Evolutionary conservation across 92 coral and sea anemone genomes (phyloP).

Genomic region (Heteractis magnifica): DNA sequence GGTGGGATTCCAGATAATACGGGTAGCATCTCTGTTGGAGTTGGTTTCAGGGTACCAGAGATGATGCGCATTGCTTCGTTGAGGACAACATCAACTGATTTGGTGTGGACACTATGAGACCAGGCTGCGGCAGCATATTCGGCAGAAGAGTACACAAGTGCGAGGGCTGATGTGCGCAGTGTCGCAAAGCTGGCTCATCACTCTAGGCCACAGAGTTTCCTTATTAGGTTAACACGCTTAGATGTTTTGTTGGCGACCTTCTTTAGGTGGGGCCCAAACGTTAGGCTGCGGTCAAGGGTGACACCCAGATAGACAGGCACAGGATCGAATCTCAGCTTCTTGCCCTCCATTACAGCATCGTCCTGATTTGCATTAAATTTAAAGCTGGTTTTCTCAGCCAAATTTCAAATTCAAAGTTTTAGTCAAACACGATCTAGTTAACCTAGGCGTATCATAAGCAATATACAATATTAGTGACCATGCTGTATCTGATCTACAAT

Average conservation of each 20-base stretch:
- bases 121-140: conserved; percentile 31
- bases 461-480: too few species aligned
- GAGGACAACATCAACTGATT: conserved; percentile 1
- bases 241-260: conserved; percentile 14
- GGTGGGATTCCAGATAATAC: conserved; percentile 31
- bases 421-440: too few species aligned
- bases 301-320: not conserved
- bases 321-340: too few species aligned
- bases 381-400: too few species aligned
- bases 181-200: not conserved
- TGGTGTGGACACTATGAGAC: conserved; percentile 25
- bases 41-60: conserved; percentile 21
- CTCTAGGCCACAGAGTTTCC: conserved; percentile 15
- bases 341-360: too few species aligned
- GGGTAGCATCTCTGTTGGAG: conserved; percentile 30
- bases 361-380: too few species aligned
- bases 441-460: too few species aligned
- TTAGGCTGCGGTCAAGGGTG: conserved; percentile 27
- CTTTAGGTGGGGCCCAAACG: conserved; percentile 10
- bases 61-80: conserved; percentile 12
- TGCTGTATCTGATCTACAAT: too few species aligned
- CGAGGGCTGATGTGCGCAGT: conserved; percentile 30
- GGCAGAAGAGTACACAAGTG: conserved; percentile 33
- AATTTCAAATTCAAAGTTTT: too few species aligned
- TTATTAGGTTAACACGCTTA: conserved; percentile 24